Evolutionary conservation across 2,113 vertebrate genomes (phyloP).

Genomic region (Gymnogyps californianus): DNA sequence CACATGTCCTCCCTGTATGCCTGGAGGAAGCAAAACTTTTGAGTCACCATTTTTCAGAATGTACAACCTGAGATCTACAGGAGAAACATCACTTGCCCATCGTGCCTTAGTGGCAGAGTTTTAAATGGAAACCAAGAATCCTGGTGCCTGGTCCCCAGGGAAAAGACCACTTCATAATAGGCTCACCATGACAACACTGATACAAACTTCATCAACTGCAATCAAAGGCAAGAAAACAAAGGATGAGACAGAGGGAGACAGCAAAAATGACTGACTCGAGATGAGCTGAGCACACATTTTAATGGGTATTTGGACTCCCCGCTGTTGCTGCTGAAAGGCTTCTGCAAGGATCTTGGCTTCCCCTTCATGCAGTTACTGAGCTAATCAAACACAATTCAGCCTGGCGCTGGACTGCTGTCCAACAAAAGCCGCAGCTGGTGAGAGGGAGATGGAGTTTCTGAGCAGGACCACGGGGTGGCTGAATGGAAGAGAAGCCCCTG

Average conservation of each 20-base stretch:
- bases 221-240: conserved; percentile 32
- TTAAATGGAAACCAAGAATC: neutral
- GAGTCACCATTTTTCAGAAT: neutral
- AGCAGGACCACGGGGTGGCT: neutral
- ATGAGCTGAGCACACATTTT: conserved; percentile 25
- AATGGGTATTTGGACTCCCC: conserved; percentile 39
- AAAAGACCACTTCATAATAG: neutral
- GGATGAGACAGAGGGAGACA: neutral
- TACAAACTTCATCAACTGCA: conserved; percentile 6
- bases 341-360: conserved; percentile 31
- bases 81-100: neutral
- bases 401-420: neutral
- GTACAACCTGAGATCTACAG: neutral
- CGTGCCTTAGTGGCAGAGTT: neutral
- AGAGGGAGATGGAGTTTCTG: neutral
- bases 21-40: neutral
- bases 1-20: neutral
- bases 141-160: neutral
- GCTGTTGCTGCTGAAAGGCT: conserved; percentile 40
- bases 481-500: neutral
- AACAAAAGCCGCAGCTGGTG: neutral
- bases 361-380: conserved; percentile 2
- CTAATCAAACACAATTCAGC: conserved; percentile 28
- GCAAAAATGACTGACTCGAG: neutral
- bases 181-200: neutral